Conservation (phyloP, 2,113 vertebrate genomes). For the Galbula dea region DNA sequence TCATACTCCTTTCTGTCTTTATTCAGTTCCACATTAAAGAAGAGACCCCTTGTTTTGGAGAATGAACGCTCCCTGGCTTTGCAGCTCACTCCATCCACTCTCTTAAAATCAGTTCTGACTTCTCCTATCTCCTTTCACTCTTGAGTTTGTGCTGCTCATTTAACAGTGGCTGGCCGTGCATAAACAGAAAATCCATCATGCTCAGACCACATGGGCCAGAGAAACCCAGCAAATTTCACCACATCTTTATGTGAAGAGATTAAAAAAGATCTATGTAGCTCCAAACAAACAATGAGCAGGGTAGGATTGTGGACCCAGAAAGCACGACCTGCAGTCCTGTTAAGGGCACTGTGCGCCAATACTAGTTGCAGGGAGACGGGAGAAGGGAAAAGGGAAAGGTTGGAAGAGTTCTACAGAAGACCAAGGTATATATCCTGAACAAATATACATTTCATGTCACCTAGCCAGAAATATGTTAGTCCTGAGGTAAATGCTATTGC, state of each 20-base stretch:
- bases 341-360: neutral
- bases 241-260: neutral
- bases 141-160: neutral
- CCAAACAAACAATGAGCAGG: neutral
- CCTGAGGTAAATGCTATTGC: neutral
- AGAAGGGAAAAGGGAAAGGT: neutral
- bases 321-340: neutral
- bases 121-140: neutral
- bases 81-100: neutral
- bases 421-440: neutral
- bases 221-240: slow-evolving; percentile 14
- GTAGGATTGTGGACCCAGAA: neutral
- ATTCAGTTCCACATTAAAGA: neutral
- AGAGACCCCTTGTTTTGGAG: neutral
- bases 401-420: neutral
- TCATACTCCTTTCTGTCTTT: neutral
- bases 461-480: neutral
- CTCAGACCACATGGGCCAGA: neutral
- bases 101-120: neutral
- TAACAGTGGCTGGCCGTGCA: neutral
- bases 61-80: neutral
- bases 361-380: neutral
- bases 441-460: neutral
- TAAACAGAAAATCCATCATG: slow-evolving; percentile 8
- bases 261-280: neutral